Evolutionary conservation across 2,797 vertebrate genomes (phyloP).

Genomic region (Sciurus carolinensis): DNA sequence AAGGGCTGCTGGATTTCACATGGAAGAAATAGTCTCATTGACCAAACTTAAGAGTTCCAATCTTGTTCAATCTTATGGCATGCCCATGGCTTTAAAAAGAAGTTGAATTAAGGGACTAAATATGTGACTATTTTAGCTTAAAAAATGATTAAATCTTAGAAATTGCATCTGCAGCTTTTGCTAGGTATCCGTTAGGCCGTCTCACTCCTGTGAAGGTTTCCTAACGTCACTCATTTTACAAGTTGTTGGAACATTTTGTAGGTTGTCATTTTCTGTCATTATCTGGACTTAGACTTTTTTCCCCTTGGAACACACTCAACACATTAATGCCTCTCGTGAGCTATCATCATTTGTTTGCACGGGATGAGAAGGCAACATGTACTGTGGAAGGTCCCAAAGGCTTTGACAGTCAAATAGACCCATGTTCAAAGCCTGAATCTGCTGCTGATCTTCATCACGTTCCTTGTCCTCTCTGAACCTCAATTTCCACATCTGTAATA

Average conservation of each 20-base stretch:
- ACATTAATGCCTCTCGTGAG: background rate
- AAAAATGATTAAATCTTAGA: conserved; percentile 43
- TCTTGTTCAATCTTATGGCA: background rate
- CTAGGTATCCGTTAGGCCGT: background rate
- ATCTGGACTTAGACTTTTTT: background rate
- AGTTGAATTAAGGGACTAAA: background rate
- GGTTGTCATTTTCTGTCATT: conserved; percentile 44
- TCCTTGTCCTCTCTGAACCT: background rate
- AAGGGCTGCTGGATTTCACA: background rate
- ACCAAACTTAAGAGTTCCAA: background rate
- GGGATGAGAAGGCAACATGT: background rate
- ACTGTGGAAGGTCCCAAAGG: background rate
- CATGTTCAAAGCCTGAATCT: conserved; percentile 11
- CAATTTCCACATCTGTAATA: background rate
- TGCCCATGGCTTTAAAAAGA: background rate
- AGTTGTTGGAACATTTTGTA: conserved; percentile 12
- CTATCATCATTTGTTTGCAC: background rate
- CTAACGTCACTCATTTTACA: background rate
- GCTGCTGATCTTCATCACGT: background rate
- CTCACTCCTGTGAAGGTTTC: background rate
- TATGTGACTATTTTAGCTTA: background rate
- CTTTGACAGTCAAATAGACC: background rate
- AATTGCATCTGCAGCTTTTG: background rate
- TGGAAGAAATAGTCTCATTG: background rate
- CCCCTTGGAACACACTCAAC: conserved; percentile 13